Conservation (phyloP, 2,797 vertebrate species). For the Falco peregrinus region DNA sequence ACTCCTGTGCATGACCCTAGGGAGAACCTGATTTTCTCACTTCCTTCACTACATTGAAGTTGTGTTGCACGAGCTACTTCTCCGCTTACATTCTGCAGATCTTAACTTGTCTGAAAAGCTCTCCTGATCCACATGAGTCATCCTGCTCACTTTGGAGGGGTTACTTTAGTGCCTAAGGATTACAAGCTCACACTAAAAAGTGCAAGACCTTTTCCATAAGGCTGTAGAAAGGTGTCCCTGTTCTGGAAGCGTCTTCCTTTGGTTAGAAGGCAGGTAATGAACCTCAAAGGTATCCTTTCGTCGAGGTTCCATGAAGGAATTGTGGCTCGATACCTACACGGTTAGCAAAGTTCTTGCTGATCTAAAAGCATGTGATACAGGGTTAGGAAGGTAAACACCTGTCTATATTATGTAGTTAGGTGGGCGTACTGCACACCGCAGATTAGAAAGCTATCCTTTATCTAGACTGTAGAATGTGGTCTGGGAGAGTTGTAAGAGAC, state of each 20-base stretch:
- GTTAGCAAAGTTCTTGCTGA: background rate
- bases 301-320: accelerated
- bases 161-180: background rate
- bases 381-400: background rate
- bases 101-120: background rate
- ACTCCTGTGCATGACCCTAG: background rate
- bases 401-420: background rate
- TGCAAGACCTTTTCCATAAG: background rate
- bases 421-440: background rate
- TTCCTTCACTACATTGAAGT: accelerated
- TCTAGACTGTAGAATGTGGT: background rate
- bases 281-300: background rate
- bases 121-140: background rate
- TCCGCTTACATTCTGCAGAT: background rate
- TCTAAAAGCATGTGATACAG: background rate
- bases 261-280: background rate
- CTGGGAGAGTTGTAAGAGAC: background rate
- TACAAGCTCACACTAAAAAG: background rate
- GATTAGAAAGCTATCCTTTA: background rate
- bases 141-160: background rate
- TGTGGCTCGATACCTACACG: background rate
- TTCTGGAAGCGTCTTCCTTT: background rate
- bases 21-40: background rate
- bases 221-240: background rate
- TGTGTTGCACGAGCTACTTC: background rate